Base-by-base conservation (phyloP, 2,888 invertebrate species). In the Fragum whitleyi region DNA sequence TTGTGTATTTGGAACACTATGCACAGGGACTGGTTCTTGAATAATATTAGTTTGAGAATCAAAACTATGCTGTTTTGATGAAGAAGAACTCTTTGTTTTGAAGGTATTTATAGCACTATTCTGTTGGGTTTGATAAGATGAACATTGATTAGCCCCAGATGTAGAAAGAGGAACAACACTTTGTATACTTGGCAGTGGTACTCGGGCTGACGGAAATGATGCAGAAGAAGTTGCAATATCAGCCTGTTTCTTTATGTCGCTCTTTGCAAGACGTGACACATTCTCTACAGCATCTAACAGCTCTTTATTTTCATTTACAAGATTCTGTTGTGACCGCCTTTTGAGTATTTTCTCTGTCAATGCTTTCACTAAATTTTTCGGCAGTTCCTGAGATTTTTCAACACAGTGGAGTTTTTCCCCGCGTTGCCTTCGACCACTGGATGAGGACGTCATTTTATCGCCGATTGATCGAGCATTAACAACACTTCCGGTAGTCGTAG, bases 361-460 rank as follows among this genome's bases (percentile, higher is more conserved):
- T 42, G 90, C 89, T 78, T 89, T 88, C 69, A 87, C 86, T 36
- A 90, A 85, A 62, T 85, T 87, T 77, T 87, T 88, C 2, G 90
- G 86, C 11, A 87, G 59, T 57, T 87, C 88, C 51, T 85, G 85
- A 21, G 78, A 61, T 55, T 81, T 84, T 19, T 75, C 81, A 29
- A 28, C 62, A 2, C 42, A 61, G 36, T 77, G 74, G 23, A 57
- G 51, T 42, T 83, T 83, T 11, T 32, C 61, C 21, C 74, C 77
- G 29, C 83, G 75, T 1, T 75, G 26, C 9, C 74, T 57, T 21
- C 76, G 59, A 53, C 69, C 21, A 29, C 69, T 29, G 3, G n/a
- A 53, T 16, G 53, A 21, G 28, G 69, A 11, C 53, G 69, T 28
- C 32, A 53, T 29, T 53, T 51, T 69, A 6, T 51, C 51, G 3